phyloP scores from a whole-genome alignment of 2,113 vertebrate genomes.

The Archilochus colubris region DNA sequence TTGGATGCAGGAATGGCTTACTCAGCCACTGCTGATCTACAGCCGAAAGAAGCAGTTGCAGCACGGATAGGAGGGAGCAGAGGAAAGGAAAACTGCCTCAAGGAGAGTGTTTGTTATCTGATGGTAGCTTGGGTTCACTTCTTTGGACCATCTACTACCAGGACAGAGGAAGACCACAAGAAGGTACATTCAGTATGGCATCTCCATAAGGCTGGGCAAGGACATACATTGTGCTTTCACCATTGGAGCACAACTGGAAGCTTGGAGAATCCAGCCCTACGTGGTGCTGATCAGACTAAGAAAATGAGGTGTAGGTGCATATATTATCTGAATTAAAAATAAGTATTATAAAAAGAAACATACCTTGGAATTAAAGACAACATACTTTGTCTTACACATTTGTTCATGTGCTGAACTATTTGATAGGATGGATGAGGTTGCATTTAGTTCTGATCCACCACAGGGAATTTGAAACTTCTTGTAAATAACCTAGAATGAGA shows the following conservation, averaged over 20 bases:
- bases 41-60: background rate
- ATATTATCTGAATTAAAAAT: constrained; percentile 29
- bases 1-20: background rate
- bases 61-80: background rate
- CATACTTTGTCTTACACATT: constrained; percentile 77
- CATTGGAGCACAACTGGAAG: background rate
- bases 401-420: constrained; percentile 66
- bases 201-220: background rate
- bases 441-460: constrained; percentile 28
- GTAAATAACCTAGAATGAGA: constrained; percentile 79
- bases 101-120: background rate
- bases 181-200: background rate
- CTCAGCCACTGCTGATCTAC: background rate
- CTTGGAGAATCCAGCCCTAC: background rate
- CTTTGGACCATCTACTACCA: background rate
- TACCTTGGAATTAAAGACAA: constrained; percentile 84
- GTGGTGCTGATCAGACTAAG: background rate
- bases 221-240: background rate
- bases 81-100: background rate
- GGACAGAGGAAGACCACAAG: background rate
- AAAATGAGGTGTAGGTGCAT: background rate
- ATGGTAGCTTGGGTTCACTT: background rate
- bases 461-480: constrained; percentile 81
- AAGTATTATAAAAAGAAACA: constrained; percentile 60
- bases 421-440: constrained; percentile 45